Evolutionary conservation across 2,888 invertebrate species (phyloP), one percentile per base, ranked within the genome.

Genomic region (Eupithecia vulgata): DNA sequence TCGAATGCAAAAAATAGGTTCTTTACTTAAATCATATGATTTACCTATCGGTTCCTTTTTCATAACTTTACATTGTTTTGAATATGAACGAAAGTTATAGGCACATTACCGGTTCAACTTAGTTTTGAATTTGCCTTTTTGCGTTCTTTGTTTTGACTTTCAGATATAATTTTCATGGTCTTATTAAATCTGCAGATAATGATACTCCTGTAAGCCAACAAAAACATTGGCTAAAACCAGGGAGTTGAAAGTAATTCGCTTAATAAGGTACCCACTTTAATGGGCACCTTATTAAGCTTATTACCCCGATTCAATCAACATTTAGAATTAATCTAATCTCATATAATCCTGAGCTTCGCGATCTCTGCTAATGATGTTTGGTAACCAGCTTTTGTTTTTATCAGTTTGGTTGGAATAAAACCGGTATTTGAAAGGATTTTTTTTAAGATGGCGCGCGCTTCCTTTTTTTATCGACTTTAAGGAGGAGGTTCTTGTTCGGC

Each of bases 221-320:
- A 35, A 62, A 62, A n/a, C 35, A 35, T 62, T 62, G n/a, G n/a
- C 35, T 62, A n/a, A 35, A 62, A 62, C n/a, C 35, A 62, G 62
- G 37, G 17, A 35, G 62, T 62, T 21, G 62, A 62, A 35, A 35
- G 62, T 62, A 35, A 62, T 62, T 37, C 35, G 62, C 62, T 62
- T 62, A 37, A 62, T 68, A 59, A 67, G 48, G n/a, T 35, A 10
- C 67, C 67, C 52, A 68, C 30, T 30, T 30, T 30, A 30, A 30
- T 30, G 30, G 30, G 30, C 30, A 30, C 30, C 30, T 30, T 30
- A 30, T 30, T 30, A 30, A 30, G 30, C 30, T 57, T 59, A 59
- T 40, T 59, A 52, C 25, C 13, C 21, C 40, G 30, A 59, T 68
- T 25, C 40, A 68, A 68, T 68, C 68, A 68, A 12, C 57, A 59